phyloP scores from a whole-genome alignment of 2,113 vertebrate genomes.

The Balaeniceps rex region DNA sequence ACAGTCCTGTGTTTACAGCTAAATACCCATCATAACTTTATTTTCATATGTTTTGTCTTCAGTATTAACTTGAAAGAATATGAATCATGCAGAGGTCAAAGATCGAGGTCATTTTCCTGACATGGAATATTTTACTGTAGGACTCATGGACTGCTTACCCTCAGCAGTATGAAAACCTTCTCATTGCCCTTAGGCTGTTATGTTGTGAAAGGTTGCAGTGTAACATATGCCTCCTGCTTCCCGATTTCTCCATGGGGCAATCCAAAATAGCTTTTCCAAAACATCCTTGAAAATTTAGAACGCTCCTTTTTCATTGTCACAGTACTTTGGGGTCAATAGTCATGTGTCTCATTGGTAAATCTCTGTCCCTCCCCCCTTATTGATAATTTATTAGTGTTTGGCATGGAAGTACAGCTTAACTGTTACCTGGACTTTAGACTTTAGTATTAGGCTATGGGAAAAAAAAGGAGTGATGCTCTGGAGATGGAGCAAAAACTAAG shows the following conservation, averaged over 20 bases:
- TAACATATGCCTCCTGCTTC: background rate
- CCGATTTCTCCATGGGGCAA: background rate
- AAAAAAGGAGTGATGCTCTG: background rate
- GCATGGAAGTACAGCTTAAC: background rate
- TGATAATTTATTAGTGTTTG: background rate
- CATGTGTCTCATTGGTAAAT: background rate
- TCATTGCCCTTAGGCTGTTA: conserved; percentile 27
- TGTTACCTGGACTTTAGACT: background rate
- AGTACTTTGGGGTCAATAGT: background rate
- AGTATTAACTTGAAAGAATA: conserved; percentile 35
- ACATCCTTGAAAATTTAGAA: background rate
- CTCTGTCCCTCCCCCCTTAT: background rate
- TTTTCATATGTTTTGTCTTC: conserved; percentile 63
- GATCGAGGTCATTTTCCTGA: conserved; percentile 8
- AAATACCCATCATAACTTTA: background rate
- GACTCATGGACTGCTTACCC: background rate
- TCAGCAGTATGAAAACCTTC: conserved; percentile 28
- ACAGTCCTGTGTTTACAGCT: background rate
- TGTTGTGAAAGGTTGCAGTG: conserved; percentile 5
- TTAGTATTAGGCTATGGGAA: background rate
- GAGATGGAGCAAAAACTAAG: background rate
- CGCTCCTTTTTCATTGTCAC: background rate
- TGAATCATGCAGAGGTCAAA: conserved; percentile 21
- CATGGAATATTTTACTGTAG: conserved; percentile 37
- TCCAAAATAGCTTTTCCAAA: background rate